Evolutionary conservation across 1,140 invertebrate genomes (phyloP), one percentile per base, ranked within the genome.

Genomic region (Aricia agestis): DNA sequence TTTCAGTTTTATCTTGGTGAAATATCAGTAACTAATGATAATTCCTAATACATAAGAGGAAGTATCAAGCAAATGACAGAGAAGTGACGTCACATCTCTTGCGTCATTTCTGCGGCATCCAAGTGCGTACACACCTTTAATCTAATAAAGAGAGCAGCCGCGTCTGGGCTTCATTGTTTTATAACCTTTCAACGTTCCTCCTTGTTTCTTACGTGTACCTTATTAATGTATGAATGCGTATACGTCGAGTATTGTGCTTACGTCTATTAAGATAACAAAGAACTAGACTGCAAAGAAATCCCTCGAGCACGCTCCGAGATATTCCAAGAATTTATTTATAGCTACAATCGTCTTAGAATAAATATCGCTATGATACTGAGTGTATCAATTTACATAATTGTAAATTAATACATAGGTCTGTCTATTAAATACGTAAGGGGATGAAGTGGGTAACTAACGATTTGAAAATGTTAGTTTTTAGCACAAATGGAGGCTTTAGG

Each of bases 81-180:
- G 2, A 6, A 52, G 11, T 52, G 45, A 52, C 45, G 45, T 52
- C 45, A 52, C 45, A 13, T 13, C 13, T 1, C 1, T 52, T 52
- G 45, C 45, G 45, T 52, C 45, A 52, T 13, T 52, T 52, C 13
- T 13, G 45, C 45, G 11, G 11, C 9, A 52, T 11, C 13, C 11
- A 52, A 52, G 45, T 52, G 9, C 45, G 45, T 52, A 52, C 45
- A 52, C 36, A 1, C 2, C 45, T 52, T 52, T 69, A 70, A 76
- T 76, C 73, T 76, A 76, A 74, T 76, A 72, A 66, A 74, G 72
- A 57, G 68, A 69, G 68, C 32, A 69, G 61, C 58, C 68, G 32
- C 68, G 52, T 25, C 68, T 59, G 57, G 19, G 59, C 45, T 1
- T 52, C 45, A 52, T 52, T 52, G 45, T 52, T 52, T 13, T 52